Conservation (phyloP, 1,140 invertebrate genomes). For the Bacillus rossius region DNA sequence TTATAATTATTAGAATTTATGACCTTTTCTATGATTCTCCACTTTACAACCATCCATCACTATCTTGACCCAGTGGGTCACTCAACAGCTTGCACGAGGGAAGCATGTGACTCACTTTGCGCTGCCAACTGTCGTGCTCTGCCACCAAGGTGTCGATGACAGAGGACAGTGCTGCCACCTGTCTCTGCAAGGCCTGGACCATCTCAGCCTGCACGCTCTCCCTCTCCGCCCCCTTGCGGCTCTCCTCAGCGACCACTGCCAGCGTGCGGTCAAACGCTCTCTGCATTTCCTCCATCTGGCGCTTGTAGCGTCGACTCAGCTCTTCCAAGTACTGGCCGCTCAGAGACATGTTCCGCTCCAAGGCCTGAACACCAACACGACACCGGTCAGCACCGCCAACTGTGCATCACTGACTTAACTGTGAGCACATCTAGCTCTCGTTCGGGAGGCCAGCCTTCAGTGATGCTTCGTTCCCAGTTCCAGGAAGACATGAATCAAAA, state of each 20-base stretch:
- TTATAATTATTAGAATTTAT: not conserved
- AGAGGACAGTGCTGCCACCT: slow-evolving; percentile 52
- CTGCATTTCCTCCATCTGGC: slow-evolving; percentile 94
- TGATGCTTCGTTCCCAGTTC: too few relatives aligned
- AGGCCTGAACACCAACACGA: slow-evolving; percentile 56
- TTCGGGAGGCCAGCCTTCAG: too few relatives aligned
- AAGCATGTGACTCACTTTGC: slow-evolving; percentile 44
- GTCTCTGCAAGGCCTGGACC: slow-evolving; percentile 49
- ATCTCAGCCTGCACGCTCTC: slow-evolving; percentile 61
- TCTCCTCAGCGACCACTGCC: slow-evolving; percentile 65
- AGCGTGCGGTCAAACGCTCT: slow-evolving; percentile 77
- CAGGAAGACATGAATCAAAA: too few relatives aligned
- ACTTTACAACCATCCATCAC: not conserved
- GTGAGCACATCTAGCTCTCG: too few relatives aligned
- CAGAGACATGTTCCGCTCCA: slow-evolving; percentile 95
- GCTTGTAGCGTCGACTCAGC: slow-evolving; percentile 88
- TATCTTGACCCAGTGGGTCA: not conserved
- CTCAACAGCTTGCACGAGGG: not conserved
- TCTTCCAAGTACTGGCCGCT: slow-evolving; percentile 95
- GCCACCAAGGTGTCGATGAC: slow-evolving; percentile 52
- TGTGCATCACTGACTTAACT: too few relatives aligned
- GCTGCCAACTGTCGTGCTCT: slow-evolving; percentile 58
- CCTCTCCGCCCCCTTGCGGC: slow-evolving; percentile 59
- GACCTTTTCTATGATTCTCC: not conserved
- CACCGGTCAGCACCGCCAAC: too few relatives aligned